Conservation (phyloP, 2,113 vertebrate genomes). For the Centropus unirufus region DNA sequence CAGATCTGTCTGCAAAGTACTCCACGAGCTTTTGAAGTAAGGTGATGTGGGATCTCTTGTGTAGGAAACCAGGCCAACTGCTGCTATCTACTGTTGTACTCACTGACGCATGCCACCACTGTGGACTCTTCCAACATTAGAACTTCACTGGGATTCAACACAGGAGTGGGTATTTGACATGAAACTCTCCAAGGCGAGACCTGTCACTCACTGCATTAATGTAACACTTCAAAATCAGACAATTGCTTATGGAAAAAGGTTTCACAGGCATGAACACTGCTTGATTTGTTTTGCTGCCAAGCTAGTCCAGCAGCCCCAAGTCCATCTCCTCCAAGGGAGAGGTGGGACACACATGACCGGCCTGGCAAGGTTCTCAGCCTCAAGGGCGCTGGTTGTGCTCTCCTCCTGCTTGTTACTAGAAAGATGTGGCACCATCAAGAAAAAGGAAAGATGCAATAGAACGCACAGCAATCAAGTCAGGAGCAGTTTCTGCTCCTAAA, state of each 20-base stretch:
- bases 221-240: neutral
- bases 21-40: neutral
- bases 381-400: neutral
- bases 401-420: neutral
- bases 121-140: neutral
- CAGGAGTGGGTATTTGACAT: neutral
- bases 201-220: neutral
- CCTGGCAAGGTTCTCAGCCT: neutral
- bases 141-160: neutral
- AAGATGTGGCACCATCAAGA: neutral
- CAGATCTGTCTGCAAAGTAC: neutral
- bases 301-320: neutral
- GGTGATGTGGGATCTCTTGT: neutral
- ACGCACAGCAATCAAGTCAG: neutral
- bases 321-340: neutral
- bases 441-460: neutral
- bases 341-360: neutral
- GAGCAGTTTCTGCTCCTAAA: neutral
- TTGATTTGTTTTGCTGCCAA: neutral
- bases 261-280: neutral
- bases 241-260: fast-evolving
- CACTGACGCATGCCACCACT: neutral
- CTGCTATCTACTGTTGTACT: neutral
- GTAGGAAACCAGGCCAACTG: neutral
- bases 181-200: neutral